Conservation (phyloP, 2,888 invertebrate genomes). For the Lymantria monacha region DNA sequence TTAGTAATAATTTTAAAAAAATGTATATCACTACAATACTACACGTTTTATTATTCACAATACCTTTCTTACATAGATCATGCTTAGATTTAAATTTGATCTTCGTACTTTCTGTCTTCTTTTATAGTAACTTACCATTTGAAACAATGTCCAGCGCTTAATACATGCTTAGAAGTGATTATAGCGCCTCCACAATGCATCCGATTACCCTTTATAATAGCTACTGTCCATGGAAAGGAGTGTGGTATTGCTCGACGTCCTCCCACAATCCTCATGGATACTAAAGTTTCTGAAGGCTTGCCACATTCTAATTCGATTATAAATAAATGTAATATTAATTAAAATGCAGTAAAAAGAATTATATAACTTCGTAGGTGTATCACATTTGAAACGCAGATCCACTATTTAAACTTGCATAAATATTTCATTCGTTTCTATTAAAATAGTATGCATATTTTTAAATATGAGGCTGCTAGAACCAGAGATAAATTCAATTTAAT, state of each 20-base stretch:
- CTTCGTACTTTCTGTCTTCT: too few species aligned
- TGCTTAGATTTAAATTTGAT: too few species aligned
- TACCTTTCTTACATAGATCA: too few species aligned
- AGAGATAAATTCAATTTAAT: too few species aligned
- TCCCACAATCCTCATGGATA: conserved; percentile 83
- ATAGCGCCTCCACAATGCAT: conserved; percentile 81
- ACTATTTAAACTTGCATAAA: too few species aligned
- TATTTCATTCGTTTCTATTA: too few species aligned
- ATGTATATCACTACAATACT: too few species aligned
- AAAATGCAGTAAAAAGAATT: not conserved
- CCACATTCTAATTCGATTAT: conserved; percentile 72
- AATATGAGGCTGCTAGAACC: too few species aligned
- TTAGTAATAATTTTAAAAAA: too few species aligned
- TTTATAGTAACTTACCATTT: conserved; percentile 61
- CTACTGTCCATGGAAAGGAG: conserved; percentile 81
- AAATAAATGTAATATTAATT: conserved; percentile 38
- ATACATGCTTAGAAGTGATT: conserved; percentile 77
- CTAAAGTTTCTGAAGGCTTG: conserved; percentile 79
- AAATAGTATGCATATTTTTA: too few species aligned
- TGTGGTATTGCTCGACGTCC: conserved; percentile 74
- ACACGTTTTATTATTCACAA: too few species aligned
- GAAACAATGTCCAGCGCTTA: conserved; percentile 83
- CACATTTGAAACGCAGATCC: not conserved
- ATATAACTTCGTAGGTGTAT: not conserved
- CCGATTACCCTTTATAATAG: conserved; percentile 64